Conservation (phyloP, 2,888 invertebrate species). For the Hyles lineata region DNA sequence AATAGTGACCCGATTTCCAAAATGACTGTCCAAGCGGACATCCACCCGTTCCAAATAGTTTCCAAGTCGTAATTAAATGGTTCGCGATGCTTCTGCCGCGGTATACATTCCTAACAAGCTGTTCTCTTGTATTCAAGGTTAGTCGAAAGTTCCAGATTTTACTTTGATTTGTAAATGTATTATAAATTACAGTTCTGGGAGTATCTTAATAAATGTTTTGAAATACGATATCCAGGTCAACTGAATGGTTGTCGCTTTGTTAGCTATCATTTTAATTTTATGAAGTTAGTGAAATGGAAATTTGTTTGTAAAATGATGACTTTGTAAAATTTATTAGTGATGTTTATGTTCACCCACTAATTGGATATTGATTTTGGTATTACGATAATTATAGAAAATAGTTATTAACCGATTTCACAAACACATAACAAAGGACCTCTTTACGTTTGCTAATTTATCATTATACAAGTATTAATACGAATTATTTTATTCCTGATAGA, state of each 20-base stretch:
- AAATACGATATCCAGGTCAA: not conserved
- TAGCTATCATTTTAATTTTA: no score
- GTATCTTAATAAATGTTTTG: not conserved
- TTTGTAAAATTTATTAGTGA: no score
- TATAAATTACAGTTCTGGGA: not conserved
- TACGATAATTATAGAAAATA: no score
- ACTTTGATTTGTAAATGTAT: slow-evolving; percentile 5
- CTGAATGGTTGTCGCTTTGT: not conserved
- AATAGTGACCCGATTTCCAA: slow-evolving; percentile 11
- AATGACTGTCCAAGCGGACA: slow-evolving; percentile 9
- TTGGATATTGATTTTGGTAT: no score
- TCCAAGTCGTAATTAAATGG: slow-evolving; percentile 12
- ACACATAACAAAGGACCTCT: no score
- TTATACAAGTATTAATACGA: no score
- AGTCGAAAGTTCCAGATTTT: not conserved
- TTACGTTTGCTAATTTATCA: no score
- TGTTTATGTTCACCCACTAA: no score
- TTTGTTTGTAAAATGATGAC: no score
- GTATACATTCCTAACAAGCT: not conserved
- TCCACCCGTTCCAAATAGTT: slow-evolving; percentile 15
- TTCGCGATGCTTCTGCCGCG: not conserved
- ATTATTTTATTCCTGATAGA: no score
- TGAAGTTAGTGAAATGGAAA: no score
- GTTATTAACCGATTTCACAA: no score
- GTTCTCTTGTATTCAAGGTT: not conserved